These are phyloP conservation scores for Alfaro cultratus DNA, from an alignment of 2,797 vertebrate genomes.

Conservation along the genomic window DNA sequence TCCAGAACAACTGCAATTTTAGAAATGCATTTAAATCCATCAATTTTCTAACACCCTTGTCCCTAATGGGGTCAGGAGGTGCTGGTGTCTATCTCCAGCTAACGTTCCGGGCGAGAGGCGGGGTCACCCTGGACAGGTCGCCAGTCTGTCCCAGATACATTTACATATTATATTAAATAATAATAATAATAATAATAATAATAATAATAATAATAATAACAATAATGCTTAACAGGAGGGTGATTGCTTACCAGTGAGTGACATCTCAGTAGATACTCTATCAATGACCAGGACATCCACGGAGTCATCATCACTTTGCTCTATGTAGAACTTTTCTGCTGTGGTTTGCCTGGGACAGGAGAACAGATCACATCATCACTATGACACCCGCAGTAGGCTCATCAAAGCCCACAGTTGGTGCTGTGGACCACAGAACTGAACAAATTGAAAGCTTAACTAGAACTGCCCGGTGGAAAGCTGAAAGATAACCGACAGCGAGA, in stretches of 20 bases:
- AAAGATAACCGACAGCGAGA: not conserved
- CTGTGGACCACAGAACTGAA: not conserved
- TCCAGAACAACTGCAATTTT: not conserved
- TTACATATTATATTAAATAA: not conserved
- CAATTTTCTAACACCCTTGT: no score
- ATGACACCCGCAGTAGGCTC: not conserved
- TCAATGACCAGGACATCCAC: conserved; percentile 91
- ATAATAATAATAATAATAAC: no score
- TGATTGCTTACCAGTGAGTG: conserved; percentile 84
- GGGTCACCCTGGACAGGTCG: no score
- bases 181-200: no score
- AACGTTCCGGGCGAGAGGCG: no score
- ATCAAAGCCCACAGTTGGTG: not conserved
- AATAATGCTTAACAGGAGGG: not conserved
- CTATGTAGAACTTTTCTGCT: conserved; percentile 92
- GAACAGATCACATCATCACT: not conserved
- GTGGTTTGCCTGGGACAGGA: conserved; percentile 84
- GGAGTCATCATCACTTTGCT: conserved; percentile 89
- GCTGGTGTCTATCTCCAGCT: no score
- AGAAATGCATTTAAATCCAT: not conserved
- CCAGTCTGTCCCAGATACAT: no score
- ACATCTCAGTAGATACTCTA: conserved; percentile 92
- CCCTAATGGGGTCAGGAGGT: no score
- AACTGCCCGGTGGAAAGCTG: not conserved
- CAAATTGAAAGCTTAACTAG: not conserved